A percentile compares a stretch with the other conserved stretches of the same genome.
Evolutionary conservation across 2,797 vertebrate genomes (phyloP).

Genomic region (Falco concolor): DNA sequence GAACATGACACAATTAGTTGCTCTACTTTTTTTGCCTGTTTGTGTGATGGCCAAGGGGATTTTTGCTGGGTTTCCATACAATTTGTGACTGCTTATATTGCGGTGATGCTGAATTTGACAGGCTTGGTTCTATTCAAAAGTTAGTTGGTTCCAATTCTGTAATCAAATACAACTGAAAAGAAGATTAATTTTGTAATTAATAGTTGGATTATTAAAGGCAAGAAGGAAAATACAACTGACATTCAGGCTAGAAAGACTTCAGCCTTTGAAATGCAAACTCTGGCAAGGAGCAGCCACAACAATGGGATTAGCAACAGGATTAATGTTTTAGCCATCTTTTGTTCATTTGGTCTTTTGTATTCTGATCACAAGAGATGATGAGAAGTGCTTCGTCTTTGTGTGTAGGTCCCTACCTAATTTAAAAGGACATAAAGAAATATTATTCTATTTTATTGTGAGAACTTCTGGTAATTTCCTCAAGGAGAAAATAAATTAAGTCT

Average conservation of each 20-base stretch:
- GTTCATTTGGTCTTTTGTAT: background rate
- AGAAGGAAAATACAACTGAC: background rate
- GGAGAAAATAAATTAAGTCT: background rate
- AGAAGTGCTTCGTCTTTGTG: background rate
- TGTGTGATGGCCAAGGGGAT: background rate
- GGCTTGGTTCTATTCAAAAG: constrained; percentile 42
- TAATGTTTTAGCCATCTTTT: background rate
- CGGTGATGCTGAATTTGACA: background rate
- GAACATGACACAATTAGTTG: background rate
- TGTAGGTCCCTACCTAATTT: background rate
- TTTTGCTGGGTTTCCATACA: background rate
- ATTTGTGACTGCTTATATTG: background rate
- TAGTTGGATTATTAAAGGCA: constrained; percentile 32
- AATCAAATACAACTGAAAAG: constrained; percentile 32
- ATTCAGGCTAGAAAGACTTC: background rate
- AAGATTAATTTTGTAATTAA: constrained; percentile 31
- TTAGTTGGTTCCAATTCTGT: constrained; percentile 25
- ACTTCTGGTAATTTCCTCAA: background rate
- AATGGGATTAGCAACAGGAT: background rate
- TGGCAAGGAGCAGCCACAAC: background rate
- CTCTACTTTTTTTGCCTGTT: constrained; percentile 19
- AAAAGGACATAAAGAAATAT: background rate
- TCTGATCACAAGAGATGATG: background rate
- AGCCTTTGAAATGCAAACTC: background rate
- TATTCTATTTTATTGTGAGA: background rate